A percentile compares a stretch with the other conserved stretches of the same genome.
Evolutionary conservation across 2,888 invertebrate species (phyloP).

Genomic region (Morpho deidamia): DNA sequence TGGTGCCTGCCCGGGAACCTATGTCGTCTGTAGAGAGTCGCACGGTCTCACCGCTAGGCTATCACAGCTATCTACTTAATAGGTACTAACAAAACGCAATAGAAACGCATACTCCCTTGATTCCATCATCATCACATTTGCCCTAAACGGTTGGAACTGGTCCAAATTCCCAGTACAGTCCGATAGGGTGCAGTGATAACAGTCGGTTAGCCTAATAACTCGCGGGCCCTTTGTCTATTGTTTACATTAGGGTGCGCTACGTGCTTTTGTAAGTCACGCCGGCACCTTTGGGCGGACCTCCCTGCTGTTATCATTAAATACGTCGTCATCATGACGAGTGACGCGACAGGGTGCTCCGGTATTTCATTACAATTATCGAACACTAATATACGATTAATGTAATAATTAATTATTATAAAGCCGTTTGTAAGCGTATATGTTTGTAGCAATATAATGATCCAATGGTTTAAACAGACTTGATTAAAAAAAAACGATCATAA

Average conservation of each 20-base stretch:
- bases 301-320: slow-evolving; percentile 65
- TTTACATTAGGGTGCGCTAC: slow-evolving; percentile 73
- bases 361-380: slow-evolving; percentile 7
- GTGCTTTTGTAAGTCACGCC: slow-evolving; percentile 72
- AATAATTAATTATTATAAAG: slow-evolving; percentile 1
- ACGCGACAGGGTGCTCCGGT: slow-evolving; percentile 42
- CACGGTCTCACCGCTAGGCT: no score
- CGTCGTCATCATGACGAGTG: slow-evolving; percentile 50
- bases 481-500: no score
- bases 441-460: no score
- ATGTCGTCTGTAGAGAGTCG: no score
- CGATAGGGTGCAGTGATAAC: slow-evolving; percentile 39
- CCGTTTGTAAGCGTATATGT: no score
- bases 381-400: background rate
- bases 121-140: slow-evolving; percentile 52
- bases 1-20: no score
- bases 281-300: slow-evolving; percentile 68
- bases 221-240: slow-evolving; percentile 71
- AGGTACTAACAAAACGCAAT: background rate
- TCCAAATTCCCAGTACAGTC: slow-evolving; percentile 37
- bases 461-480: no score
- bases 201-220: slow-evolving; percentile 61
- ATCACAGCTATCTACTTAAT: background rate
- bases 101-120: slow-evolving; percentile 17
- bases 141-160: slow-evolving; percentile 35